phyloP scores from a whole-genome alignment of 2,888 invertebrate genomes.

The Cryptocephalus primarius region DNA sequence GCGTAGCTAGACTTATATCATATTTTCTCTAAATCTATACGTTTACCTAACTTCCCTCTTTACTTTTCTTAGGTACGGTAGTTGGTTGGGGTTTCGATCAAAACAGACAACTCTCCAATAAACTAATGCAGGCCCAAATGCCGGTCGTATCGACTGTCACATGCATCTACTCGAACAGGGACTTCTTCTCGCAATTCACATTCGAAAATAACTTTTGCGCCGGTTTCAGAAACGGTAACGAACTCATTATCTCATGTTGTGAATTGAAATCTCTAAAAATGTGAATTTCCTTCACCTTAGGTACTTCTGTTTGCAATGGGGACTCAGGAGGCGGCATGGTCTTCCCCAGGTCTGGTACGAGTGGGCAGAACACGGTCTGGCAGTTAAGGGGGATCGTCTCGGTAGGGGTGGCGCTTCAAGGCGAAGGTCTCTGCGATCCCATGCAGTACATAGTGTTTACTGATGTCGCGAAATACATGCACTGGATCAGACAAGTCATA shows the following conservation, averaged over 20 bases:
- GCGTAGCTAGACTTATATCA: no score
- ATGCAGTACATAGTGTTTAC: conserved; percentile 51
- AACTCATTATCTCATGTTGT: not conserved
- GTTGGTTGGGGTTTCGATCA: conserved; percentile 45
- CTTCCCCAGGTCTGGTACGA: conserved; percentile 24
- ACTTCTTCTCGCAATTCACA: conserved; percentile 49
- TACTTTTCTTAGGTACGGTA: conserved; percentile 24
- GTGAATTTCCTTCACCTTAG: conserved; percentile 27
- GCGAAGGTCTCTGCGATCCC: conserved; percentile 47
- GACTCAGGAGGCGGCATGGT: conserved; percentile 37
- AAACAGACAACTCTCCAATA: conserved; percentile 43
- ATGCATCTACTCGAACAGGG: conserved; percentile 49
- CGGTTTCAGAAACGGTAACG: conserved; percentile 36
- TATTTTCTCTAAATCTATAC: no score
- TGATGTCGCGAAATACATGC: conserved; percentile 46
- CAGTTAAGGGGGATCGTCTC: conserved; percentile 44
- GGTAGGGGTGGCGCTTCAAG: conserved; percentile 45
- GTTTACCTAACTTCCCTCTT: no score
- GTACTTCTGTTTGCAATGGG: conserved; percentile 46
- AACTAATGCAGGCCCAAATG: conserved; percentile 47
- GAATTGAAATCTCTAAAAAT: not conserved
- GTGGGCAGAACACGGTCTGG: conserved; percentile 22
- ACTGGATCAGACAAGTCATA: conserved; percentile 38
- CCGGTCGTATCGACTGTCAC: conserved; percentile 48
- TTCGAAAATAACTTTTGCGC: conserved; percentile 45